Evolutionary conservation across 2,797 vertebrate species (phyloP).

Genomic region (Pseudochromis fuscus): DNA sequence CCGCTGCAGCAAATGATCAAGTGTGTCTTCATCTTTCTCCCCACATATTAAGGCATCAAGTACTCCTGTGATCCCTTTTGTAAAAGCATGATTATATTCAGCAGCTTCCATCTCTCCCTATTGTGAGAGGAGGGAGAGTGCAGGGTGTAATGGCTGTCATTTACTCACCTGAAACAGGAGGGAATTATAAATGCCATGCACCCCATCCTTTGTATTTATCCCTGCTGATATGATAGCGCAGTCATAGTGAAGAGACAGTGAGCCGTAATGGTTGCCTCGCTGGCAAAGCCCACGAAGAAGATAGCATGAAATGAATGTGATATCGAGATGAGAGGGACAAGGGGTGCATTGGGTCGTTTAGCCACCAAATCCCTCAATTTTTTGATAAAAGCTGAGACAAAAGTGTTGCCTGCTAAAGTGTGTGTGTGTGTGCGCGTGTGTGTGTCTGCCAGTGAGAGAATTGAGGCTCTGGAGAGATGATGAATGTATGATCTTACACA

Average conservation of each 20-base stretch:
- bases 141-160: constrained; percentile 79
- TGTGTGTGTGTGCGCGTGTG: constrained; percentile 35
- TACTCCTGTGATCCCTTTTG: constrained; percentile 69
- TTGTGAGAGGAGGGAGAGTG: constrained; percentile 70
- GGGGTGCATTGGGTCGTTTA: constrained; percentile 76
- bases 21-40: constrained; percentile 48
- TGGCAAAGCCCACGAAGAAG: constrained; percentile 68
- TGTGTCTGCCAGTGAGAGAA: constrained; percentile 38
- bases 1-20: constrained; percentile 50
- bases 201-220: constrained; percentile 77
- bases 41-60: constrained; percentile 73
- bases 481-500: constrained; percentile 78
- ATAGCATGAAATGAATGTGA: constrained; percentile 80
- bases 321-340: constrained; percentile 78
- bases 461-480: constrained; percentile 67
- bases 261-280: constrained; percentile 69
- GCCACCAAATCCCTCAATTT: constrained; percentile 78
- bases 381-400: constrained; percentile 70
- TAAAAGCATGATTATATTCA: constrained; percentile 76
- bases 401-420: constrained; percentile 57
- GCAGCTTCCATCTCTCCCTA: constrained; percentile 59
- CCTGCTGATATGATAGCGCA: constrained; percentile 75
- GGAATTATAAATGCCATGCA: constrained; percentile 73
- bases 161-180: constrained; percentile 79
- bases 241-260: constrained; percentile 66